Conservation (phyloP, 2,113 vertebrate species). For the Engraulis encrasicolus region DNA sequence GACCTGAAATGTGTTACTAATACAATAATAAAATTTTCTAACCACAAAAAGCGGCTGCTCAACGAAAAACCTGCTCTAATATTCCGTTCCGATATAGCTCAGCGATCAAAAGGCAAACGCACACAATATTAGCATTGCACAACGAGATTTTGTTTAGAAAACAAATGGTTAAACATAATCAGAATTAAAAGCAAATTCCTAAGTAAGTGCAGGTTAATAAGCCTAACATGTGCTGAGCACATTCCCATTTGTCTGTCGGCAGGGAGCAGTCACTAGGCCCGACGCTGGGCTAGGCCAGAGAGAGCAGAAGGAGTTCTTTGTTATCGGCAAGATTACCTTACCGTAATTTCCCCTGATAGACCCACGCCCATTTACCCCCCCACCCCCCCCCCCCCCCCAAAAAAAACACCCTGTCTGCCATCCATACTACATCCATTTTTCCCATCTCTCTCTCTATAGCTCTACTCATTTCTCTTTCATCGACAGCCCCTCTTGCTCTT, state of each 20-base stretch:
- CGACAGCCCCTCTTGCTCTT: too few species aligned
- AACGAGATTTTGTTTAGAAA: neutral
- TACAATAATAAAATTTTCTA: constrained; percentile 46
- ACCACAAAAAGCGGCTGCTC: constrained; percentile 49
- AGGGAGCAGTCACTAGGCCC: neutral
- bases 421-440: too few species aligned
- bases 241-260: neutral
- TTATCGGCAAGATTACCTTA: neutral
- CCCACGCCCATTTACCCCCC: constrained; percentile 42
- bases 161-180: neutral
- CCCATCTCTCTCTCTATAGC: too few species aligned
- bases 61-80: constrained; percentile 48
- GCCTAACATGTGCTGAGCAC: neutral
- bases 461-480: too few species aligned
- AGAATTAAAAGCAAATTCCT: neutral
- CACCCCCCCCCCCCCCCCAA: too few species aligned
- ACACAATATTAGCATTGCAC: neutral
- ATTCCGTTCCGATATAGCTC: constrained; percentile 50
- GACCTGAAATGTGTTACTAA: constrained; percentile 40
- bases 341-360: constrained; percentile 43
- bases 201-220: neutral
- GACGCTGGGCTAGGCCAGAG: neutral
- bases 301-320: constrained; percentile 13
- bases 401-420: constrained; percentile 22
- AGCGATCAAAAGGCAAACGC: constrained; percentile 49